Conservation (phyloP, 2,797 vertebrate genomes). For the Enteromius fasciolatus region DNA sequence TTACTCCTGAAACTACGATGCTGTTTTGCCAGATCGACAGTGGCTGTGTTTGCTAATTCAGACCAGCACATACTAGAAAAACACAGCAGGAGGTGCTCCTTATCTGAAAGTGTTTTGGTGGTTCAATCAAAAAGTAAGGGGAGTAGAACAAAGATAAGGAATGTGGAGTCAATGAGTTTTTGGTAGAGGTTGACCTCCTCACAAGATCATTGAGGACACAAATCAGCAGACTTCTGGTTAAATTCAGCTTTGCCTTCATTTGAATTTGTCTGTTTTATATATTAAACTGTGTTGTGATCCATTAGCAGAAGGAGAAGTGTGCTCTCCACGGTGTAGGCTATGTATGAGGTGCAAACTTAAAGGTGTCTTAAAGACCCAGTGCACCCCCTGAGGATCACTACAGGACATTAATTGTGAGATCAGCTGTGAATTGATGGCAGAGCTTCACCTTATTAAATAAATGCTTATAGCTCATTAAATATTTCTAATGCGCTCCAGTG, state of each 20-base stretch:
- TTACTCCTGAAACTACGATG: neutral
- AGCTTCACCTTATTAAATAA: conserved; percentile 48
- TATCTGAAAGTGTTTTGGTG: conserved; percentile 12
- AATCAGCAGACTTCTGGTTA: conserved; percentile 36
- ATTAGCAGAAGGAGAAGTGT: neutral
- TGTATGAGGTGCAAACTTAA: neutral
- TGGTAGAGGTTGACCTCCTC: neutral
- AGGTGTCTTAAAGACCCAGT: neutral
- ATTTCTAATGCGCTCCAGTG: conserved; percentile 28
- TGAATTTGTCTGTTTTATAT: neutral
- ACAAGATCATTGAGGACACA: neutral
- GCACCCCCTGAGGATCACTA: conserved; percentile 22
- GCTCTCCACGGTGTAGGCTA: neutral
- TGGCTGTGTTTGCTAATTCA: conserved; percentile 20
- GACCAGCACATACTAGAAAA: neutral
- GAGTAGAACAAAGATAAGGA: conserved; percentile 24
- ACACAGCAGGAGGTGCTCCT: neutral
- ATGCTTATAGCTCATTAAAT: conserved; percentile 48
- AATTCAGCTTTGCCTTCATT: conserved; percentile 30
- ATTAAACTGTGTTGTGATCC: neutral
- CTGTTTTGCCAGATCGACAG: neutral
- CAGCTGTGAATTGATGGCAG: conserved; percentile 41
- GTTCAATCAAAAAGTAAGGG: conserved; percentile 40
- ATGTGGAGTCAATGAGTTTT: neutral
- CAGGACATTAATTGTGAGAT: conserved; percentile 48